These are phyloP conservation scores for Chitala chitala DNA, from an alignment of 2,113 vertebrate genomes.

Conservation along the genomic window DNA sequence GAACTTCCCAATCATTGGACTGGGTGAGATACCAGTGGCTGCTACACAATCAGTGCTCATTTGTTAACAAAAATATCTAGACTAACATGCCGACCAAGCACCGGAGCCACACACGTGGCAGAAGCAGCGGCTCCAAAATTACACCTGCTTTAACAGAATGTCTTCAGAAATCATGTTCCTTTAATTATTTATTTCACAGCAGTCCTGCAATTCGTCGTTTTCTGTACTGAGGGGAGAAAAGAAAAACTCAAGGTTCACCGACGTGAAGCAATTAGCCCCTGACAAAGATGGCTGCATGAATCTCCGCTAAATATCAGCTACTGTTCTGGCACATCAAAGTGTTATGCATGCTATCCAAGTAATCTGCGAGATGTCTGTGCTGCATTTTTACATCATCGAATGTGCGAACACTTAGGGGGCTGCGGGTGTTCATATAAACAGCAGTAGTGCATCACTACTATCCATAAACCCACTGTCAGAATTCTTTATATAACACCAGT, in stretches of 20 bases:
- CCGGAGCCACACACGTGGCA: too few relatives aligned
- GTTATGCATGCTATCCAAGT: background rate
- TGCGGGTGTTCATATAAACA: background rate
- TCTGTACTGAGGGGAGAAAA: slow-evolving; percentile 21
- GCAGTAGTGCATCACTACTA: background rate
- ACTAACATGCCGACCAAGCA: too few relatives aligned
- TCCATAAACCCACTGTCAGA: background rate
- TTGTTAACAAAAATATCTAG: too few relatives aligned
- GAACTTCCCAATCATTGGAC: too few relatives aligned
- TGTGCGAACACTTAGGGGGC: background rate
- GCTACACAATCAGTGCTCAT: too few relatives aligned
- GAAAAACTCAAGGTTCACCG: background rate
- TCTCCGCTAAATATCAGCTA: slow-evolving; percentile 10
- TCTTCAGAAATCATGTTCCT: background rate
- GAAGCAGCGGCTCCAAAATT: background rate
- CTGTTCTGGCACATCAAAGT: background rate
- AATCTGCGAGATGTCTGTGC: slow-evolving; percentile 8
- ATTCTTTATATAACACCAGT: background rate
- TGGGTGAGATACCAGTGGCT: too few relatives aligned
- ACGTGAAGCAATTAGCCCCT: slow-evolving; percentile 38
- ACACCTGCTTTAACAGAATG: background rate
- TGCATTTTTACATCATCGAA: background rate
- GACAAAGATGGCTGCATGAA: slow-evolving; percentile 8
- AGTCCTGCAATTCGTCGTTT: slow-evolving; percentile 1
- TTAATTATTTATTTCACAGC: slow-evolving; percentile 4